Evolutionary conservation across 2,113 vertebrate genomes (phyloP), one percentile per base, ranked within the genome.

Genomic region (Poecile atricapillus): DNA sequence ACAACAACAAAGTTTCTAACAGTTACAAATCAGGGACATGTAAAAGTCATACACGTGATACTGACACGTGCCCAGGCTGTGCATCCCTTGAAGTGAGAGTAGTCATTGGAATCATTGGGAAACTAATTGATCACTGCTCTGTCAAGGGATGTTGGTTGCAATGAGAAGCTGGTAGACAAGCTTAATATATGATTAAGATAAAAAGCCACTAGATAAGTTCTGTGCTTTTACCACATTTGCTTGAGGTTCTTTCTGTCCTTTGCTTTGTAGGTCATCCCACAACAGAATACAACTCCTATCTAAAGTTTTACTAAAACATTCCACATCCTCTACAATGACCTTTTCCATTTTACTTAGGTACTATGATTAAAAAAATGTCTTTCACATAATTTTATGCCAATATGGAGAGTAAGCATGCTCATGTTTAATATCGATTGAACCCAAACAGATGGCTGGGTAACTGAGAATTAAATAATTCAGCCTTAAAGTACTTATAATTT

Each of bases 21-120:
- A 69, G 17, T 37, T 58, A 47, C 43, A 43, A 46, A 68, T n/a
- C 4, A 25, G 27, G 52, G 27, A 39, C 14, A 3, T 7, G 7
- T 33, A 52, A 35, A 35, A 91, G 47, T 13, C 0, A 0, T 30
- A 15, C 2, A 5, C 15, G 37, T 68, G 39, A 18, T 31, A 27
- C 23, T 21, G 33, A 20, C 33, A 27, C 8, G 0, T 20, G 17
- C 15, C 56, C 43, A 83, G 33, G 24, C 25, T 52, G n/a, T 33
- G 28, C 20, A 50, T 47, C 35, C 10, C 0, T 5, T 74, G 33
- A 47, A 75, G 35, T 27, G 28, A 14, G 15, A 70, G 15, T 10
- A 8, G 58, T 46, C 30, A 13, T 2, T 70, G 39, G 31, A 31
- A 64, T 46, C 8, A 5, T 0, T 44, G 58, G 16, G 39, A 83